These are phyloP conservation scores for Plodia interpunctella DNA, from an alignment of 1,140 invertebrate genomes.

Conservation along the genomic window DNA sequence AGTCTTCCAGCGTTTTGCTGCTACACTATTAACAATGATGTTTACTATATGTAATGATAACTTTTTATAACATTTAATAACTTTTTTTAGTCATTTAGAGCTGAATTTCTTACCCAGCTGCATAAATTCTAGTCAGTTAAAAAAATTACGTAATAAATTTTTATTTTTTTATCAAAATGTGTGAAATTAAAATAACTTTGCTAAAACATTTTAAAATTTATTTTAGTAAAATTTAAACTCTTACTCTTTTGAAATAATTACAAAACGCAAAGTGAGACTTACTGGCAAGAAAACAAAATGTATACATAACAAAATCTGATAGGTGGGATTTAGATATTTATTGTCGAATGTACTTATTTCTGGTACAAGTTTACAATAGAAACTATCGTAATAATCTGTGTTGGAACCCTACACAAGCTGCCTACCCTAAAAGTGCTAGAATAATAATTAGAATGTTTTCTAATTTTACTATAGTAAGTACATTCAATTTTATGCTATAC, in stretches of 20 bases:
- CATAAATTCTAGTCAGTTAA: too few relatives aligned
- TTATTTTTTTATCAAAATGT: too few relatives aligned
- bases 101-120: too few relatives aligned
- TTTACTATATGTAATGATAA: too few relatives aligned
- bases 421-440: constrained; percentile 37
- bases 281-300: constrained; percentile 36
- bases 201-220: constrained; percentile 55
- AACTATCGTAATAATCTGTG: constrained; percentile 9
- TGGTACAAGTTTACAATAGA: constrained; percentile 8
- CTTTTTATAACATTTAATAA: too few relatives aligned
- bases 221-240: constrained; percentile 18
- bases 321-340: constrained; percentile 33
- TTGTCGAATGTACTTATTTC: constrained; percentile 28
- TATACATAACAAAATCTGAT: constrained; percentile 22
- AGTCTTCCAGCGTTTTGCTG: too few relatives aligned
- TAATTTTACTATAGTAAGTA: constrained; percentile 23
- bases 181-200: constrained; percentile 25
- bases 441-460: constrained; percentile 19
- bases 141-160: too few relatives aligned
- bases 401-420: constrained; percentile 26
- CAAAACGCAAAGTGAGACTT: constrained; percentile 14
- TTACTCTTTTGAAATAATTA: constrained; percentile 15
- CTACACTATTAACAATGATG: too few relatives aligned
- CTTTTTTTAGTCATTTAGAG: too few relatives aligned
- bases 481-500: constrained; percentile 20